Conservation (phyloP, 1,140 invertebrate genomes). For the Drosophila mauritiana region DNA sequence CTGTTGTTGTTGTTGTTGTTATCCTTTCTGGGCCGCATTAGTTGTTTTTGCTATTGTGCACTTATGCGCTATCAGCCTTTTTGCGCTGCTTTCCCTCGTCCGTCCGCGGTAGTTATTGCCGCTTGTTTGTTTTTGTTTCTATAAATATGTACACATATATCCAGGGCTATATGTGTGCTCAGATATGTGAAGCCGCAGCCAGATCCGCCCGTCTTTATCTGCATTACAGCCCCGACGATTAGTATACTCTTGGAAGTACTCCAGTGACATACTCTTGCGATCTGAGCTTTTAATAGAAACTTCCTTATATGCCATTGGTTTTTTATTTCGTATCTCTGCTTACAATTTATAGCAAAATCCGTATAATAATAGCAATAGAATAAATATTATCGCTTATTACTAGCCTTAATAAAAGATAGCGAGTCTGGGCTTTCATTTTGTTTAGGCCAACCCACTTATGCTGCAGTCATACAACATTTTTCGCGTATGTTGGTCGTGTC, state of each 20-base stretch:
- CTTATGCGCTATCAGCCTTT: constrained; percentile 79
- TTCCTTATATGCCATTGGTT: too few relatives aligned
- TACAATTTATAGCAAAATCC: too few relatives aligned
- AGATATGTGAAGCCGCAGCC: constrained; percentile 31
- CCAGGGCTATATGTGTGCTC: constrained; percentile 2
- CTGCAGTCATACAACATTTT: constrained; percentile 72
- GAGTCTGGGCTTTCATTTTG: constrained; percentile 13
- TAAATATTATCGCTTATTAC: too few relatives aligned
- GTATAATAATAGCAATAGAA: too few relatives aligned
- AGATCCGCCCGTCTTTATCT: constrained; percentile 64
- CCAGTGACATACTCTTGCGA: not conserved
- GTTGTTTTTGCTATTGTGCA: constrained; percentile 60
- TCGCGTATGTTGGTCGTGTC: constrained; percentile 22
- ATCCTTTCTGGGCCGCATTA: constrained; percentile 13
- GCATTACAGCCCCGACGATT: constrained; percentile 50
- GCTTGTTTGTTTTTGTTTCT: constrained; percentile 48
- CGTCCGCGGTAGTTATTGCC: constrained; percentile 59
- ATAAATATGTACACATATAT: constrained; percentile 32
- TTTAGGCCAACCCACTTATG: not conserved
- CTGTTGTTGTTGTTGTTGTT: constrained; percentile 24
- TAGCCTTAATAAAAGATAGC: constrained; percentile 5
- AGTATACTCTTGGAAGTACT: constrained; percentile 32
- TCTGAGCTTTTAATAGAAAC: not conserved
- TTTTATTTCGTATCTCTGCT: too few relatives aligned
- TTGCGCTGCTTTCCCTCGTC: constrained; percentile 53